A percentile compares a stretch with the other conserved stretches of the same genome.
phyloP scores from a whole-genome alignment of 2,113 vertebrate species.

The Oreochromis aureus region DNA sequence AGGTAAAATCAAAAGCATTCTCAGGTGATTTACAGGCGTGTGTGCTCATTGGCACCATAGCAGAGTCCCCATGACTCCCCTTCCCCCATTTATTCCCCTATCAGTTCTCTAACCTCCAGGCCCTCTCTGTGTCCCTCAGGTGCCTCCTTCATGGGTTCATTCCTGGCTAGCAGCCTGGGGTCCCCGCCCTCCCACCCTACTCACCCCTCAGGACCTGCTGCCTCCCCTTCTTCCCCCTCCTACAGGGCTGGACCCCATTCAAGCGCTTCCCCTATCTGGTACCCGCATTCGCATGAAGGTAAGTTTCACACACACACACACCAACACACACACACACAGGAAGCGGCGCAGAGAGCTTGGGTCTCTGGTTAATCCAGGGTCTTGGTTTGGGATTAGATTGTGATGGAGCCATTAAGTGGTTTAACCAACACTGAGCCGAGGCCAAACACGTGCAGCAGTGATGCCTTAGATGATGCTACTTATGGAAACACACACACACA shows the following conservation, averaged over 20 bases:
- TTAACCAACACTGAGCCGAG: constrained; percentile 55
- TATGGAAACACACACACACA: constrained; percentile 8
- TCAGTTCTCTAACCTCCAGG: background rate
- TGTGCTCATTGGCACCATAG: background rate
- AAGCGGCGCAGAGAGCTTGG: constrained; percentile 12
- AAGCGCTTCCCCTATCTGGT: constrained; percentile 91
- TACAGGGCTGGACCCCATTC: constrained; percentile 86
- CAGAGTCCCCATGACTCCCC: background rate
- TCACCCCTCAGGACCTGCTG: constrained; percentile 78
- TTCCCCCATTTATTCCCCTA: background rate
- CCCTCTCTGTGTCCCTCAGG: constrained; percentile 56
- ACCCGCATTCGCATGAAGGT: constrained; percentile 98
- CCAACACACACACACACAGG: background rate
- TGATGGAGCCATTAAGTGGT: constrained; percentile 66
- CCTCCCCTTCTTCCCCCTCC: constrained; percentile 85
- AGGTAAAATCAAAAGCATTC: background rate
- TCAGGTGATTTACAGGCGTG: background rate
- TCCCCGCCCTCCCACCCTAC: constrained; percentile 76
- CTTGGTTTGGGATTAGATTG: constrained; percentile 64
- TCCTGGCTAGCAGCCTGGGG: constrained; percentile 90
- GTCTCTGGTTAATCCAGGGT: constrained; percentile 59
- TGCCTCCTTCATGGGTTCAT: constrained; percentile 94
- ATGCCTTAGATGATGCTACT: constrained; percentile 53
- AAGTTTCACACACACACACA: constrained; percentile 30
- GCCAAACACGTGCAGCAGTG: constrained; percentile 44